Percentiles rank a stretch among this genome's conserved stretches.
Evolutionary conservation across 2,797 vertebrate genomes (phyloP).

Genomic region (Myoxocephalus aenaeus): DNA sequence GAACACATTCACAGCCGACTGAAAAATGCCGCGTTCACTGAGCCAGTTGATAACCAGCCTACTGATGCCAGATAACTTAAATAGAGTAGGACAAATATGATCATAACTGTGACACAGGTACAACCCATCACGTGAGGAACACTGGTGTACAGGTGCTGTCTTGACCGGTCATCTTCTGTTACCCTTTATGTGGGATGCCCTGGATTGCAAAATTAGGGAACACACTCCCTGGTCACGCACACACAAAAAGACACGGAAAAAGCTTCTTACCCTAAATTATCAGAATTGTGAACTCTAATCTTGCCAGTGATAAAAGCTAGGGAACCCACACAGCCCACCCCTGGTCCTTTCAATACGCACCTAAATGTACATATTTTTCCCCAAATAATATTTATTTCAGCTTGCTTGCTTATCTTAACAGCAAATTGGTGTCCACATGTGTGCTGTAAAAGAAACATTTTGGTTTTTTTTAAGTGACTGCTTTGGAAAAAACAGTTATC

Average conservation of each 20-base stretch:
- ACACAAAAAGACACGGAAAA: neutral
- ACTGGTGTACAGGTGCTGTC: neutral
- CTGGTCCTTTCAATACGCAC: neutral
- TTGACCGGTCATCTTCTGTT: too few relatives aligned
- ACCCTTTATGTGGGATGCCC: too few relatives aligned
- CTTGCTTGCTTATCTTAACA: neutral
- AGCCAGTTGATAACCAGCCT: neutral
- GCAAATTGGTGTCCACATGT: neutral
- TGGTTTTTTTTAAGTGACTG: neutral
- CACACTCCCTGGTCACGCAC: neutral
- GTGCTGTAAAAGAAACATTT: neutral
- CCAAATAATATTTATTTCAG: neutral
- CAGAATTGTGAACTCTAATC: neutral
- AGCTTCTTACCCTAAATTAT: neutral
- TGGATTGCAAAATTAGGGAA: too few relatives aligned
- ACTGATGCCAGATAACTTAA: constrained; percentile 1
- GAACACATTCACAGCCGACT: neutral
- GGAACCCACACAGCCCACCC: neutral
- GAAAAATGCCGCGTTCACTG: neutral
- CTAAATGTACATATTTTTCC: neutral
- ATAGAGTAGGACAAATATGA: neutral
- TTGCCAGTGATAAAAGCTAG: too few relatives aligned
- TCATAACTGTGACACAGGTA: neutral
- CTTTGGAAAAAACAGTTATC: neutral
- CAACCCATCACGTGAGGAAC: neutral